Conservation (phyloP, 2,113 vertebrate genomes). For the Psittacara wagleri region DNA sequence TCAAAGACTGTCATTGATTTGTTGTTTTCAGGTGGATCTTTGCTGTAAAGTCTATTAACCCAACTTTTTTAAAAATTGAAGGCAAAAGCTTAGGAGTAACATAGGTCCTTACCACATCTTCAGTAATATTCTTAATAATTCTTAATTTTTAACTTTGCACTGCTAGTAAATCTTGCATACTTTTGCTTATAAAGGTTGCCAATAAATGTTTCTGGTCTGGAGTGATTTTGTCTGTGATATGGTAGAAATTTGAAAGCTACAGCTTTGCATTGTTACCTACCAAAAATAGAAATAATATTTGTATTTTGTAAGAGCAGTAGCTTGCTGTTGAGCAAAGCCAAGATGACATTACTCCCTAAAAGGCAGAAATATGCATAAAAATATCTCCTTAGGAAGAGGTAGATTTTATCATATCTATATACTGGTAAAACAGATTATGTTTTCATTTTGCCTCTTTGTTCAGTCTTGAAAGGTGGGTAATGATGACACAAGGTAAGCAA, state of each 20-base stretch:
- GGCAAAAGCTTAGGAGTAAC: neutral
- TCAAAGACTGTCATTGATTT: neutral
- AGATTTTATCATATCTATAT: neutral
- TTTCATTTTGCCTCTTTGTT: neutral
- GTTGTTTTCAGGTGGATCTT: neutral
- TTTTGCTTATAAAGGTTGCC: neutral
- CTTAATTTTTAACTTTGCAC: neutral
- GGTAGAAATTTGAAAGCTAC: neutral
- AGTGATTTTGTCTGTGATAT: neutral
- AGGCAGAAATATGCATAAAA: neutral
- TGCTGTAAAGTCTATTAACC: neutral
- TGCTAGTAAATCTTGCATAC: neutral
- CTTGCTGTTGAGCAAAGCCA: neutral
- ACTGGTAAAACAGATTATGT: neutral
- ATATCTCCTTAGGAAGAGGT: neutral
- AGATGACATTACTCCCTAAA: neutral
- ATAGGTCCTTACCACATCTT: neutral
- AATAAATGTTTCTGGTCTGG: neutral
- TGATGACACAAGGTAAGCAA: neutral
- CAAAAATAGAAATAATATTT: neutral
- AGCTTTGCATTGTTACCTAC: neutral
- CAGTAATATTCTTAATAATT: neutral
- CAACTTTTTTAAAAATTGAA: neutral
- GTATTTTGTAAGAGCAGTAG: neutral
- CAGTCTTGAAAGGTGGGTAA: neutral